Percentiles rank a stretch among this genome's conserved stretches.
phyloP scores from a whole-genome alignment of 2,888 invertebrate species.

The Hirtodrosophila histrioides region DNA sequence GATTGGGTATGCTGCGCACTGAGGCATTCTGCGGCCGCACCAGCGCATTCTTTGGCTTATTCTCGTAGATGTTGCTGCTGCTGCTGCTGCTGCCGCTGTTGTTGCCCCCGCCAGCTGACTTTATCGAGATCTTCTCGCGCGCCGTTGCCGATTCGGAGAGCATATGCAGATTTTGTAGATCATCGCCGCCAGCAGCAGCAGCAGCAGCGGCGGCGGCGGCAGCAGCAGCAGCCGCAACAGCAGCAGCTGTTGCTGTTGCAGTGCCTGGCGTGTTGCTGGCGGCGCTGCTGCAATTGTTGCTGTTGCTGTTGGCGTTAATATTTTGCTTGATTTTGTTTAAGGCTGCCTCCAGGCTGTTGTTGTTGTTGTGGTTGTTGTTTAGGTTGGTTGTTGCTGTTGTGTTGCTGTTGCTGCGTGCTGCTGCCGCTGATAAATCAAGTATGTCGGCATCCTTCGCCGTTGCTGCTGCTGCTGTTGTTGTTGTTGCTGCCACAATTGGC shows the following conservation, averaged over 20 bases:
- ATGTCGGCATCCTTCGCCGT: slow-evolving; percentile 84
- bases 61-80: slow-evolving; percentile 51
- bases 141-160: slow-evolving; percentile 84
- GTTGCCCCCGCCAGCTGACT: slow-evolving; percentile 26
- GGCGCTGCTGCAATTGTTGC: slow-evolving; percentile 18
- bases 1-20: slow-evolving; percentile 88
- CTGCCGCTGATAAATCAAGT: slow-evolving; percentile 85
- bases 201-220: slow-evolving; percentile 11
- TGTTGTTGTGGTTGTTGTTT: slow-evolving; percentile 52
- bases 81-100: slow-evolving; percentile 28
- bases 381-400: slow-evolving; percentile 41
- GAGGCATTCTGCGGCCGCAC: slow-evolving; percentile 86
- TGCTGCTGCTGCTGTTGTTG: slow-evolving; percentile 33
- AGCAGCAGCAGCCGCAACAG: slow-evolving; percentile 2
- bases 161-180: slow-evolving; percentile 86
- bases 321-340: slow-evolving; percentile 83
- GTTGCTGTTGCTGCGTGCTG: slow-evolving; percentile 52
- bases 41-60: slow-evolving; percentile 79
- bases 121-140: slow-evolving; percentile 83
- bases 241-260: slow-evolving; percentile 14
- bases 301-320: slow-evolving; percentile 70
- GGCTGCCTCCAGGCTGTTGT: slow-evolving; percentile 81
- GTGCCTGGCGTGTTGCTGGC: slow-evolving; percentile 2
- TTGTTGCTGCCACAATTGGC: slow-evolving; percentile 22
- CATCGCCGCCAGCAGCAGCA: slow-evolving; percentile 58